phyloP scores from a whole-genome alignment of 1,140 invertebrate genomes.

The Phymastichus coffea region DNA sequence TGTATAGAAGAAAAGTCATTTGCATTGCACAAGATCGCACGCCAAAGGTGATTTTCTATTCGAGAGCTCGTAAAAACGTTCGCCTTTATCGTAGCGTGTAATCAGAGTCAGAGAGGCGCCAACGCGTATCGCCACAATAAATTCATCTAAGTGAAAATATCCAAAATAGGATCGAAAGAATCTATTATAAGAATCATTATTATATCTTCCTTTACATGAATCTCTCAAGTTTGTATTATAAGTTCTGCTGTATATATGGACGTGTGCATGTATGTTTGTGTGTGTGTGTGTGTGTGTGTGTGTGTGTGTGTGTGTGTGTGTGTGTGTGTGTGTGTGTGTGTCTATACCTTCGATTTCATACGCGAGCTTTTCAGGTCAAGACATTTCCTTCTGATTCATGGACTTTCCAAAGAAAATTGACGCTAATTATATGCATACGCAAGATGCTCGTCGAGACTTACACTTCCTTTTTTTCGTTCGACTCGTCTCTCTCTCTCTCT shows the following conservation, averaged over 20 bases:
- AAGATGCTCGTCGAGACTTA: too few species aligned
- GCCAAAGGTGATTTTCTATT: too few species aligned
- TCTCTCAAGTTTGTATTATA: slow-evolving; percentile 11
- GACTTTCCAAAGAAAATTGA: slow-evolving; percentile 25
- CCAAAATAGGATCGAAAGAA: not conserved
- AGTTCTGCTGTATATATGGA: not conserved
- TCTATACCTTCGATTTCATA: slow-evolving; percentile 26
- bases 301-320: too few species aligned
- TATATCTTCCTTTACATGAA: not conserved
- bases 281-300: too few species aligned
- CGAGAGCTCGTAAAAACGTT: too few species aligned
- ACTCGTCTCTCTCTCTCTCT: not conserved
- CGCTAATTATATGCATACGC: slow-evolving; percentile 39
- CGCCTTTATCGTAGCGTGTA: too few species aligned
- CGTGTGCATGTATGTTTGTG: too few species aligned
- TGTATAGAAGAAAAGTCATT: too few species aligned
- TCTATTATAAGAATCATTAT: slow-evolving; percentile 22
- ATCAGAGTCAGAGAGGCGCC: too few species aligned
- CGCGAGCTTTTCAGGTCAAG: slow-evolving; percentile 14
- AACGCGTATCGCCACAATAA: not conserved
- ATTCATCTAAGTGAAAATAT: slow-evolving; percentile 1
- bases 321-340: too few species aligned
- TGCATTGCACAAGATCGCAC: too few species aligned
- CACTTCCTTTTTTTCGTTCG: not conserved
- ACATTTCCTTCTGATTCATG: slow-evolving; percentile 2